Conservation (phyloP, 2,113 vertebrate genomes). For the Zosterops pallidus region DNA sequence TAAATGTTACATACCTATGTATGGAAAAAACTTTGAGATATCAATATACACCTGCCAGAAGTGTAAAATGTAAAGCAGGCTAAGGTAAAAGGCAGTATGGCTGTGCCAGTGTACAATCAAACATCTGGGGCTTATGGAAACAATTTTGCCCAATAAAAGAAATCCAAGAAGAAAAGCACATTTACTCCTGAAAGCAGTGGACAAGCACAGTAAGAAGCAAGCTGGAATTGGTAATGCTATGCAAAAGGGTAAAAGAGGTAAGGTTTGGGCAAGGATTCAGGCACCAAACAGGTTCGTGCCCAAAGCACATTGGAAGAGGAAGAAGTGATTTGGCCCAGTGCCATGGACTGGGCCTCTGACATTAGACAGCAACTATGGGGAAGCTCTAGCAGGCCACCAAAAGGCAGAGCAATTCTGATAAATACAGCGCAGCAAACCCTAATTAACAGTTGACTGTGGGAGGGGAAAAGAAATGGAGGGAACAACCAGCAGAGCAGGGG, state of each 20-base stretch:
- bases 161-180: neutral
- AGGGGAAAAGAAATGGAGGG: neutral
- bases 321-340: neutral
- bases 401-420: neutral
- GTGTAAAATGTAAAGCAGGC: neutral
- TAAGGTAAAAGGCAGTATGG: neutral
- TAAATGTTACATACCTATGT: neutral
- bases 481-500: fast-evolving
- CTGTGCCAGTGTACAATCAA: neutral
- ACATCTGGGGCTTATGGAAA: neutral
- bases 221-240: neutral
- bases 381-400: neutral
- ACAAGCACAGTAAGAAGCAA: neutral
- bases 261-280: fast-evolving
- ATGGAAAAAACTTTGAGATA: neutral
- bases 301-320: neutral
- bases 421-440: neutral
- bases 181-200: neutral
- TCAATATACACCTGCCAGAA: neutral
- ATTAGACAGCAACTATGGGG: neutral
- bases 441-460: neutral
- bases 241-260: neutral
- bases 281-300: neutral
- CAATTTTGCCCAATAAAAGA: neutral
- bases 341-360: too few relatives aligned